A percentile compares a stretch with the other conserved stretches of the same genome.
These are phyloP conservation scores for Chrysolina haemoptera DNA, from an alignment of 2,888 invertebrate species.

Conservation along the genomic window DNA sequence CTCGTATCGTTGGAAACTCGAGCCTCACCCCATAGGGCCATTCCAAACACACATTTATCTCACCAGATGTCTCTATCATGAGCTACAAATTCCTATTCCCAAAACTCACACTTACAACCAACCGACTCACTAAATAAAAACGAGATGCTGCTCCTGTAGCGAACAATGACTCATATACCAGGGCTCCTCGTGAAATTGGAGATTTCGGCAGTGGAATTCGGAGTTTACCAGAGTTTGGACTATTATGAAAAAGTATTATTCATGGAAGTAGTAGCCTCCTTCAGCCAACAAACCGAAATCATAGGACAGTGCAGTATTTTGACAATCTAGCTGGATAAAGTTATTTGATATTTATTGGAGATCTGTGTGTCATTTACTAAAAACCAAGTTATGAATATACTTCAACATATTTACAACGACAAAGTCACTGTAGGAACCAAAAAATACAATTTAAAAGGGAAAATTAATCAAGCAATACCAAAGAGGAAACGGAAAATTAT, in stretches of 20 bases:
- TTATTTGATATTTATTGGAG: no score
- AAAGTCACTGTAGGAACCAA: no score
- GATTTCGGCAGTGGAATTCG: constrained; percentile 38
- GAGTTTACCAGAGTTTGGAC: constrained; percentile 36
- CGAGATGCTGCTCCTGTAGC: constrained; percentile 30
- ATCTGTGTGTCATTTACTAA: no score
- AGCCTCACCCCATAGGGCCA: constrained; percentile 40
- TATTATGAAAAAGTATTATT: constrained; percentile 45
- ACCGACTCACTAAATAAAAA: constrained; percentile 43
- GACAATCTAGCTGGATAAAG: no score
- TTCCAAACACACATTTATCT: constrained; percentile 53
- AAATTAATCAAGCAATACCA: no score
- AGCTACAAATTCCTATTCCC: constrained; percentile 50
- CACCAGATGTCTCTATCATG: constrained; percentile 56
- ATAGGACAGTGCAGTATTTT: no score
- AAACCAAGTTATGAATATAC: no score
- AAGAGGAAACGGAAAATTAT: no score
- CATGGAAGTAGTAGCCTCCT: constrained; percentile 31
- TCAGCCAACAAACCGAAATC: constrained; percentile 4
- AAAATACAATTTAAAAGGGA: no score
- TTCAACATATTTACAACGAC: no score
- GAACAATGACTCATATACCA: constrained; percentile 44
- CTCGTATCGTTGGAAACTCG: constrained; percentile 38
- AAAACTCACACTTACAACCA: constrained; percentile 41
- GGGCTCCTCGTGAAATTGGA: constrained; percentile 40